Base-by-base conservation (phyloP, 92 coral and sea anemone genomes). In the Palythoa caribaeorum region DNA sequence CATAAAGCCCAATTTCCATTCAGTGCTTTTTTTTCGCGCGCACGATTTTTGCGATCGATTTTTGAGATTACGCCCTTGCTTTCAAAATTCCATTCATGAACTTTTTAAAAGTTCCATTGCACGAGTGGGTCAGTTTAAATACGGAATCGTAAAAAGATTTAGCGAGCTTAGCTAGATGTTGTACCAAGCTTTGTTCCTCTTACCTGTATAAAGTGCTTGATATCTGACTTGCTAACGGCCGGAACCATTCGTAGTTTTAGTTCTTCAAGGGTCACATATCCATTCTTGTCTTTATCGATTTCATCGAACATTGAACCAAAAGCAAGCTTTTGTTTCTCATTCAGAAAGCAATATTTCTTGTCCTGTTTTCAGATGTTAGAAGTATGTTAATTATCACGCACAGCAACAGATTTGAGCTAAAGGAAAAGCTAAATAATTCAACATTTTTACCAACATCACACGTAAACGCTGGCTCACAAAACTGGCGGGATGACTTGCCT, bases 161-260 rank as follows among this genome's bases (percentile, higher is more conserved):
- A 28, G 28, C 28, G 0, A 28, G 28, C 28, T 44, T 44, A 44
- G 6, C 7, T 44, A 44, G 3, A 44, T 44, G 50, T 44, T 44
- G 5, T 44, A 44, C 7, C 6, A 44, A 44, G 7, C 50, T 1
- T 44, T 44, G 4, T 8, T 44, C 6, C 50, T 44, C 6, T 7
- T 87, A 96, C 99, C 97, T 94, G 94, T 5, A 96, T 92, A 73
- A 96, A 96, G 84, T 95, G 94, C 72, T 93, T 92, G 62, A 96
- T 93, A 44, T 96, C 95, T 28, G 93, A 89, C 79, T 92, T 91
- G 10, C 98, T 84, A 20, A 95, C 96, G 13, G 94, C 79, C 17
- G 99, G 98, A 73, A 91, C 90, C 92, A 96, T 91, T 50, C 94
- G 85, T 12, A 90, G 83, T 87, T 93, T 96, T 9, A 96, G 95